Percentiles rank a stretch among this genome's conserved stretches.
Conservation (phyloP, 1,140 invertebrate species). For the Atta colombica region DNA sequence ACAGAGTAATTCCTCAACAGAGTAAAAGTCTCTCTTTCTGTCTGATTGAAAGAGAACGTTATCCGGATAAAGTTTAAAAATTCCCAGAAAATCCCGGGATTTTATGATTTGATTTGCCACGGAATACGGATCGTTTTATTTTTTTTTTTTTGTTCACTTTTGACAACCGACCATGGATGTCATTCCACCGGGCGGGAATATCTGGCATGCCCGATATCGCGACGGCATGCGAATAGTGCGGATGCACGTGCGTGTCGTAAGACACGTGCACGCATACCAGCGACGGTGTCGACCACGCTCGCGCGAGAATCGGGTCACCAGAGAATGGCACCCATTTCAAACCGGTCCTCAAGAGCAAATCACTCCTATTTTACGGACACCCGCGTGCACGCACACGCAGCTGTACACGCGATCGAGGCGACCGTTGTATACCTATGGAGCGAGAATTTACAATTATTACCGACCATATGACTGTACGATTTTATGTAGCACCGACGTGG, state of each 20-base stretch:
- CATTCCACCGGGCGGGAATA: slow-evolving; percentile 50
- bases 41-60: not conserved
- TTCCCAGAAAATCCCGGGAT: slow-evolving; percentile 29
- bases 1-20: not conserved
- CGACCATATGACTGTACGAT: not conserved
- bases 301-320: slow-evolving; percentile 48
- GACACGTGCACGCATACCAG: slow-evolving; percentile 56
- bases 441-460: slow-evolving; percentile 42
- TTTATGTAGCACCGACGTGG: slow-evolving; percentile 11
- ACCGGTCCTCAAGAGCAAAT: slow-evolving; percentile 57
- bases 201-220: slow-evolving; percentile 42
- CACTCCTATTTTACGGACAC: slow-evolving; percentile 66
- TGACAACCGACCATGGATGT: slow-evolving; percentile 17
- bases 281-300: not conserved
- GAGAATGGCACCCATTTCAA: slow-evolving; percentile 58
- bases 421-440: not conserved
- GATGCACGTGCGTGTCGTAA: slow-evolving; percentile 55
- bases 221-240: slow-evolving; percentile 24
- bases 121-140: slow-evolving; percentile 10
- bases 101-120: slow-evolving; percentile 26
- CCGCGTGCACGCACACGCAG: slow-evolving; percentile 10
- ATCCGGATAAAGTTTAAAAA: slow-evolving; percentile 38
- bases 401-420: not conserved
- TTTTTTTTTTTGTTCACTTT: slow-evolving; percentile 17
- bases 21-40: not conserved